Conservation (phyloP, 1,140 invertebrate genomes). For the Trachelipus rathkii region DNA sequence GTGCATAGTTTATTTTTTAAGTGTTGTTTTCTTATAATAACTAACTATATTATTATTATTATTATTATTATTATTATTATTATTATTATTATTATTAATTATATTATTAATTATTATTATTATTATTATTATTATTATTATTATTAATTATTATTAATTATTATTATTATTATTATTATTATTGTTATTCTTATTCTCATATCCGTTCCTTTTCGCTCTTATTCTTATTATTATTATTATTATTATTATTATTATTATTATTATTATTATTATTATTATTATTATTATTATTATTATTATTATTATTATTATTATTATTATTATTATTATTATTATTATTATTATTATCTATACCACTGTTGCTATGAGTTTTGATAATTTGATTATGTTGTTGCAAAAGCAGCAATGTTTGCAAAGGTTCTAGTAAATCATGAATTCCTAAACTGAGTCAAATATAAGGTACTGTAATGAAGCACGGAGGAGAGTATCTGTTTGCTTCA, state of each 20-base stretch:
- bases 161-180: conserved; percentile 15
- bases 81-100: conserved; percentile 15
- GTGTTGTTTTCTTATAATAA: too few species aligned
- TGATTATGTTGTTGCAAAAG: too few species aligned
- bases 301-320: conserved; percentile 15
- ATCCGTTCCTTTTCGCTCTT: too few species aligned
- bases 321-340: background rate
- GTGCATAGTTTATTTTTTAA: too few species aligned
- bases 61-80: conserved; percentile 15
- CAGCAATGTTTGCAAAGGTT: too few species aligned
- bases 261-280: conserved; percentile 10
- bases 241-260: background rate
- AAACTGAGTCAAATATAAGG: too few species aligned
- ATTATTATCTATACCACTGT: too few species aligned
- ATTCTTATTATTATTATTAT: conserved; percentile 6
- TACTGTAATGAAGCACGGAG: too few species aligned
- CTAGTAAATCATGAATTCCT: too few species aligned
- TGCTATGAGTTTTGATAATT: too few species aligned
- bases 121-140: background rate
- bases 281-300: conserved; percentile 15
- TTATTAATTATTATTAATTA: conserved; percentile 1
- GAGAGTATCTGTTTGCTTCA: too few species aligned
- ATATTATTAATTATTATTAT: conserved; percentile 15
- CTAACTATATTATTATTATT: conserved; percentile 7
- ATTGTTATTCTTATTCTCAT: background rate